A percentile compares a stretch with the other conserved stretches of the same genome.
phyloP scores from a whole-genome alignment of 2,888 invertebrate species.

The Dichetophora obliterata region DNA sequence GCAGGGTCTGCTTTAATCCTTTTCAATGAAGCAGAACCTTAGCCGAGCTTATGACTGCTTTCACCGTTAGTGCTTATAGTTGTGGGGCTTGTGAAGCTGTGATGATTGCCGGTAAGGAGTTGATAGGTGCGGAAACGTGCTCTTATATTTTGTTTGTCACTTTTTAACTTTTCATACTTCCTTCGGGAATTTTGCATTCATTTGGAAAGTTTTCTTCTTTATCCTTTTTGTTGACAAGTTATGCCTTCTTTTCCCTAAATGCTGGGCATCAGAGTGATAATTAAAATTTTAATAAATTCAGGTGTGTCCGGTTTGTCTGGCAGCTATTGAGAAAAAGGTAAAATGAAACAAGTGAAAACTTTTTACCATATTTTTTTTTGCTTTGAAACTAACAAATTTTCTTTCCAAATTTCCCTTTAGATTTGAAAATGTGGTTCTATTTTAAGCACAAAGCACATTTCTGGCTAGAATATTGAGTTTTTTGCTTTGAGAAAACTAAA shows the following conservation, averaged over 20 bases:
- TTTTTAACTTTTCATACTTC: slow-evolving; percentile 14
- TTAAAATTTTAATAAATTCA: slow-evolving; percentile 41
- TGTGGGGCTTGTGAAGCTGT: background rate
- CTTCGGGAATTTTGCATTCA: slow-evolving; percentile 17
- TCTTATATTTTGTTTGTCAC: background rate
- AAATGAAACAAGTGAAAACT: background rate
- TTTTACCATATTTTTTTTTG: background rate
- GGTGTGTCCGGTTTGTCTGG: background rate
- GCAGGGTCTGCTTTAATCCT: background rate
- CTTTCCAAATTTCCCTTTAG: background rate
- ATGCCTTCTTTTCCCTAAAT: slow-evolving; percentile 43
- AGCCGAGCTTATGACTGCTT: background rate
- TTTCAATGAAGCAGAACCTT: slow-evolving; percentile 5
- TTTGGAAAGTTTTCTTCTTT: slow-evolving; percentile 16
- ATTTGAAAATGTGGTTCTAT: too few relatives aligned
- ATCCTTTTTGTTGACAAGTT: slow-evolving; percentile 15
- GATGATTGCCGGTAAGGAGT: background rate
- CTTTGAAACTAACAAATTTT: background rate
- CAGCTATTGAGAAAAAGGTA: background rate
- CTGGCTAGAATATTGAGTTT: too few relatives aligned
- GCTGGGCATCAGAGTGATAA: slow-evolving; percentile 42
- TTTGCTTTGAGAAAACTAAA: too few relatives aligned
- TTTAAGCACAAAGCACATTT: too few relatives aligned
- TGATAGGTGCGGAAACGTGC: background rate
- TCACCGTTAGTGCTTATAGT: background rate